Percentiles rank a stretch among this genome's conserved stretches.
Evolutionary conservation across 1,140 invertebrate species (phyloP).

Genomic region (Drosophila tristis): DNA sequence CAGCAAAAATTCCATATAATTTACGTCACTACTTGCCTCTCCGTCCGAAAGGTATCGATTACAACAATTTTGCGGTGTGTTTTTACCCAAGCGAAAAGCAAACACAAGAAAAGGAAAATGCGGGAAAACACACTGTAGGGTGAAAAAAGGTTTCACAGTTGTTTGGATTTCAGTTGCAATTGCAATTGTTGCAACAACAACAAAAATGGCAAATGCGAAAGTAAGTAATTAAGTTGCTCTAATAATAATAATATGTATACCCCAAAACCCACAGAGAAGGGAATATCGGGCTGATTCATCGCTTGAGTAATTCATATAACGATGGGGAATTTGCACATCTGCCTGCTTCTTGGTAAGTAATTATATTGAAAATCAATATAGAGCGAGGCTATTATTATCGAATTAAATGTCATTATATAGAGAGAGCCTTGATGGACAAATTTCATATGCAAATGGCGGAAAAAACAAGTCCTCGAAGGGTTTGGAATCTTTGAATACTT

Average conservation of each 20-base stretch:
- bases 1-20: constrained; percentile 30
- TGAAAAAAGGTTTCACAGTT: constrained; percentile 25
- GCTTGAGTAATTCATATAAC: constrained; percentile 33
- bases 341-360: not conserved
- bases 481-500: not conserved
- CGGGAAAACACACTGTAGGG: not conserved
- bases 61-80: constrained; percentile 44
- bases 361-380: constrained; percentile 21
- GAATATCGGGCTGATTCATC: constrained; percentile 1
- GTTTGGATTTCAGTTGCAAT: constrained; percentile 1
- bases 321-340: not conserved
- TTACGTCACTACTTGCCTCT: not conserved
- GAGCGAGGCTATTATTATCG: constrained; percentile 16
- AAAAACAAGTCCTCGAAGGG: constrained; percentile 11
- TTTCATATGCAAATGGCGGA: constrained; percentile 20
- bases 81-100: not conserved
- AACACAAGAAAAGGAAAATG: constrained; percentile 3
- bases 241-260: constrained; percentile 30
- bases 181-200: not conserved
- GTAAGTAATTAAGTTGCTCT: constrained; percentile 44
- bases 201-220: constrained; percentile 26
- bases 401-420: constrained; percentile 33
- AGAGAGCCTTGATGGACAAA: not conserved
- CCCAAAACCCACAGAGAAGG: constrained; percentile 4
- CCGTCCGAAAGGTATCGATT: constrained; percentile 13